These are phyloP conservation scores for Paratrypauchen microcephalus DNA, from an alignment of 2,797 vertebrate genomes.

Conservation along the genomic window DNA sequence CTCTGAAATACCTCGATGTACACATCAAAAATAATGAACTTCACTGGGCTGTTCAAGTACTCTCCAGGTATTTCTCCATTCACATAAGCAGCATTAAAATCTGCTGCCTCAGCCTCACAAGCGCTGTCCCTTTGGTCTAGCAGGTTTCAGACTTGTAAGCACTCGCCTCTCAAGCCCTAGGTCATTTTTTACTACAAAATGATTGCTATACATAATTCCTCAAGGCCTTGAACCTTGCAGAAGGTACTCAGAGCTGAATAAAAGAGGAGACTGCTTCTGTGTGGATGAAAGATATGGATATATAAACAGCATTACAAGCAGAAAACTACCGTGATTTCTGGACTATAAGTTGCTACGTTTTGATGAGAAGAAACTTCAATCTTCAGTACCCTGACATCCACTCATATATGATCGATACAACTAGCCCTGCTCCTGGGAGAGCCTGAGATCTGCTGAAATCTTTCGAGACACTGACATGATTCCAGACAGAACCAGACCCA, in stretches of 20 bases:
- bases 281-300: background rate
- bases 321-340: background rate
- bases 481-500: too few species aligned
- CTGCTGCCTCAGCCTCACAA: constrained; percentile 30
- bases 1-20: constrained; percentile 25
- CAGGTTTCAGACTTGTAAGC: constrained; percentile 28
- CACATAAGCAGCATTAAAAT: constrained; percentile 47
- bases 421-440: too few species aligned
- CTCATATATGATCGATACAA: too few species aligned
- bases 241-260: background rate
- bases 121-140: constrained; percentile 35
- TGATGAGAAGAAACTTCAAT: background rate
- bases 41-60: constrained; percentile 16
- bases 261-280: background rate
- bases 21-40: constrained; percentile 30
- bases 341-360: too few species aligned
- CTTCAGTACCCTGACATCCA: too few species aligned
- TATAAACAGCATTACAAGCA: background rate
- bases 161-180: constrained; percentile 19
- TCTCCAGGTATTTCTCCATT: constrained; percentile 39
- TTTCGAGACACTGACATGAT: too few species aligned
- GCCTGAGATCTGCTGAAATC: too few species aligned
- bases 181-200: constrained; percentile 38
- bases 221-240: background rate
- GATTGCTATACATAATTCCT: constrained; percentile 12